A percentile compares a stretch with the other conserved stretches of the same genome.
These are phyloP conservation scores for Pogonognathellus flavescens DNA, from an alignment of 1,140 invertebrate genomes.

Conservation along the genomic window DNA sequence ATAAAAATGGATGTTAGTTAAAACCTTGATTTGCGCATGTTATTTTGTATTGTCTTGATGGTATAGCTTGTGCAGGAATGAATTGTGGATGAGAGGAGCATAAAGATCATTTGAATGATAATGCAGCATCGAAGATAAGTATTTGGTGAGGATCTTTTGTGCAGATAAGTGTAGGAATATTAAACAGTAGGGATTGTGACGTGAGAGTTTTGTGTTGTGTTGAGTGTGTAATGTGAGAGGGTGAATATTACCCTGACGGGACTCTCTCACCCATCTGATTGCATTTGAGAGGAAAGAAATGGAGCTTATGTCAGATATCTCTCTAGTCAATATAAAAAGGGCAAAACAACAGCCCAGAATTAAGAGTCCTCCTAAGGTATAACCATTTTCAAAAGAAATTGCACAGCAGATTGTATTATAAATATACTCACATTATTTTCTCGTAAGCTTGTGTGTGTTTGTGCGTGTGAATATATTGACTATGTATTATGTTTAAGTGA, in stretches of 20 bases:
- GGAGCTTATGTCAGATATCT: constrained; percentile 36
- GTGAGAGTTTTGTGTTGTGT: constrained; percentile 19
- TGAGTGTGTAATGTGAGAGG: constrained; percentile 17
- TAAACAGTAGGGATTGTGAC: not conserved
- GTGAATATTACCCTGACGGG: constrained; percentile 43
- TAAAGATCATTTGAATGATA: too few species aligned
- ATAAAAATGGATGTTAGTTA: too few species aligned
- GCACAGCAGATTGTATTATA: constrained; percentile 42
- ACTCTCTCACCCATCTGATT: constrained; percentile 46
- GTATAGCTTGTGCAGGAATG: too few species aligned
- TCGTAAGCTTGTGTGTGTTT: not conserved
- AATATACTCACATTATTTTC: not conserved
- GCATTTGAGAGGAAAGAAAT: constrained; percentile 40
- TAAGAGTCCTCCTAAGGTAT: constrained; percentile 1
- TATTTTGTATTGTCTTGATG: too few species aligned
- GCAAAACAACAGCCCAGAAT: constrained; percentile 20
- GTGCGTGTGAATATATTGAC: too few species aligned
- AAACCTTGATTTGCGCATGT: too few species aligned
- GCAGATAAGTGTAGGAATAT: not conserved
- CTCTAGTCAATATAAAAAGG: constrained; percentile 45
- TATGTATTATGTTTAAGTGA: too few species aligned
- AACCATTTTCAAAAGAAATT: constrained; percentile 44
- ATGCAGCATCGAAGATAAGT: not conserved
- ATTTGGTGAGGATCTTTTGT: not conserved
- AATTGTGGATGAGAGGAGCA: too few species aligned